Evolutionary conservation across 2,797 vertebrate genomes (phyloP), one percentile per base, ranked within the genome.

Genomic region (Pempheris klunzingeri): DNA sequence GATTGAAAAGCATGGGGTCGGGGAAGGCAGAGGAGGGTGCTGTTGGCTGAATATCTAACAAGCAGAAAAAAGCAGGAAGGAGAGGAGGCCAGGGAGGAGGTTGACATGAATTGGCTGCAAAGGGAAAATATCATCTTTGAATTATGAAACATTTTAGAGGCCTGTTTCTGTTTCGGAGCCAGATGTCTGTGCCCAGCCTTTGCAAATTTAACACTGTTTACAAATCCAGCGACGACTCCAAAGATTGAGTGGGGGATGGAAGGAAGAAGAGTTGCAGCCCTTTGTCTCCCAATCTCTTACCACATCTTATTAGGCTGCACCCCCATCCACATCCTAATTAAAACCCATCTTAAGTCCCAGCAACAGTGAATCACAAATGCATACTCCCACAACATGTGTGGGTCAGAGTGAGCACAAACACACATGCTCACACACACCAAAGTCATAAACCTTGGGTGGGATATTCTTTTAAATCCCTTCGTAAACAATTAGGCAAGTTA

Each of bases 401-500:
- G 71, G 65, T 69, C 41, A 10, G 47, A 26, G 43, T 7, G 38
- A 71, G 53, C 61, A 43, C 72, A 71, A 34, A 44, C 58, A 43
- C 58, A 43, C 15, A 59, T 26, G 59, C 60, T 58, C 62, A 39
- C 71, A 49, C 82, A 71, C 38, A 63, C 44, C 30, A 73, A 85
- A 88, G 82, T 89, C 77, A 71, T 81, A 90, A 92, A 92, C 87
- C 89, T 81, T 87, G 66, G 82, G 61, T 88, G 90, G 82, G 84
- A 87, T 91, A 90, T 91, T 90, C 85, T 88, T 92, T 82, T 90
- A 93, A 95, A 92, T 90, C 90, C 90, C 88, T 89, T 90, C 53
- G 88, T 92, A 94, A 93, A 94, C 92, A 94, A 95, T 96, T 94
- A 95, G 78, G 87, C 81, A 87, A 93, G 94, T 94, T 92, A 93